Evolutionary conservation across 2,888 invertebrate species (phyloP).

Genomic region (Megaustenia siamemsis): DNA sequence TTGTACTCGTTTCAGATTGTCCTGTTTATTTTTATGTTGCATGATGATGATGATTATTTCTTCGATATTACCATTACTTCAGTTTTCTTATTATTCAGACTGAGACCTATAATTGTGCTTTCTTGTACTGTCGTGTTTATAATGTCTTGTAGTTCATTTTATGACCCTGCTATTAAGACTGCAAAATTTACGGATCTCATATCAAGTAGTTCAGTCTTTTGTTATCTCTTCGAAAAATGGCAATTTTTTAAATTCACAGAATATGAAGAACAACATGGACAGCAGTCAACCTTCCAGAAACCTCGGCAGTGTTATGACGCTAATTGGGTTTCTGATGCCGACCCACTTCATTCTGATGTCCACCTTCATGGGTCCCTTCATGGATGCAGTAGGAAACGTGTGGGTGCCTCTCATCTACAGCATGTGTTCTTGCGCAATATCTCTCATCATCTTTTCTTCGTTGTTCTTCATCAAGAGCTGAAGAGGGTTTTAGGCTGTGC

Average conservation of each 20-base stretch:
- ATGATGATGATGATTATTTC: no score
- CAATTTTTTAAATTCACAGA: slow-evolving; percentile 9
- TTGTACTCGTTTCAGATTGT: no score
- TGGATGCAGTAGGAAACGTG: slow-evolving; percentile 43
- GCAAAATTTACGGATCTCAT: no score
- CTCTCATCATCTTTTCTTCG: slow-evolving; percentile 27
- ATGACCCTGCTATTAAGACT: no score
- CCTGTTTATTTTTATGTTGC: no score
- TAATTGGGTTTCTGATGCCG: slow-evolving; percentile 38
- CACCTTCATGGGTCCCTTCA: slow-evolving; percentile 47
- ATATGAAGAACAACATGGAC: neutral
- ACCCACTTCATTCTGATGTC: slow-evolving; percentile 45
- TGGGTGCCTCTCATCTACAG: slow-evolving; percentile 48
- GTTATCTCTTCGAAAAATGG: no score
- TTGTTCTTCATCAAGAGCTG: slow-evolving; percentile 31
- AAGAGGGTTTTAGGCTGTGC: neutral
- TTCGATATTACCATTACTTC: no score
- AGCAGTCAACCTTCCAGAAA: neutral
- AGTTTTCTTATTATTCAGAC: no score
- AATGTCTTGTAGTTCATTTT: no score
- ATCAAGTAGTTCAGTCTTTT: no score
- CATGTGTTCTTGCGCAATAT: neutral
- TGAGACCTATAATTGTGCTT: no score
- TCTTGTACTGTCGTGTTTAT: no score
- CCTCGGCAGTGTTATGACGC: slow-evolving; percentile 25